These are phyloP conservation scores for Scaptomyza graminum DNA, from an alignment of 1,140 invertebrate species.

Conservation along the genomic window DNA sequence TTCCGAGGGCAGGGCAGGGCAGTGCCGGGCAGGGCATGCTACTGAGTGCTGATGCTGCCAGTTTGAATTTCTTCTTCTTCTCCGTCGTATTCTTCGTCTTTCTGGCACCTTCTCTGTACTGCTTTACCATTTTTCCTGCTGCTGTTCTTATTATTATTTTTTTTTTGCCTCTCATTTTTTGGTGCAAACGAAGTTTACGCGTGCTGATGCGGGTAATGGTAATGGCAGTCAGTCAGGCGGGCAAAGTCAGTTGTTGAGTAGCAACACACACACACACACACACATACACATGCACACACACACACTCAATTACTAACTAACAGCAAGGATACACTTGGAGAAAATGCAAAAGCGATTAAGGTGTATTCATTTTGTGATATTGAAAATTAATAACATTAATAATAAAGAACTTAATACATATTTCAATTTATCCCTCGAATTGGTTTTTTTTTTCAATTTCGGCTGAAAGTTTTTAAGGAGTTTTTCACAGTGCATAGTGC, in stretches of 20 bases:
- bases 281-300: constrained; percentile 22
- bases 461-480: too few relatives aligned
- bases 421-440: too few relatives aligned
- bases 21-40: not conserved
- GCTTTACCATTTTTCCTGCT: not conserved
- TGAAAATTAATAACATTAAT: too few relatives aligned
- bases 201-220: constrained; percentile 72
- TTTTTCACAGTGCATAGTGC: constrained; percentile 29
- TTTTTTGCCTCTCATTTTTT: constrained; percentile 33
- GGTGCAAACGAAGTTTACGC: constrained; percentile 78
- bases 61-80: not conserved
- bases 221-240: constrained; percentile 70
- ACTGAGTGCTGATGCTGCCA: constrained; percentile 25
- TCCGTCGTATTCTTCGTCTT: not conserved
- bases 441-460: too few relatives aligned
- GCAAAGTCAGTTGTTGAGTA: constrained; percentile 33
- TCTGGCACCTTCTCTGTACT: constrained; percentile 17
- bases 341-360: not conserved
- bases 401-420: too few relatives aligned
- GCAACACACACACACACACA: constrained; percentile 4
- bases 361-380: too few relatives aligned
- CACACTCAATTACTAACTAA: too few relatives aligned
- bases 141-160: not conserved
- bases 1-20: not conserved
- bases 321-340: not conserved